These are phyloP conservation scores for Rhadinocentrus ornatus DNA, from an alignment of 2,797 vertebrate genomes.

Conservation along the genomic window DNA sequence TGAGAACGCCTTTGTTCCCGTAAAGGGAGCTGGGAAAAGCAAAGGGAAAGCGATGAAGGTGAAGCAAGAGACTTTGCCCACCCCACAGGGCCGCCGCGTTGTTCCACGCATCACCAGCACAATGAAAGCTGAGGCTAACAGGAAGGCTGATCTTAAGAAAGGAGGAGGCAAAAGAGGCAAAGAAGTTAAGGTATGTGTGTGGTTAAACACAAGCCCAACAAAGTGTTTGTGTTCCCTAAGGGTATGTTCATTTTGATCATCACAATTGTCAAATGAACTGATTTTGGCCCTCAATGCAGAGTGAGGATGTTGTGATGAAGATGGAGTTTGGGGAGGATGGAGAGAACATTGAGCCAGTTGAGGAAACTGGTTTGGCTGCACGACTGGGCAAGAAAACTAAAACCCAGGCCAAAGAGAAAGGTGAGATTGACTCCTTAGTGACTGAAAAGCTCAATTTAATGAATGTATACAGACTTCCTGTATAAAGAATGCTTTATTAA, in stretches of 20 bases:
- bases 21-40: conserved; percentile 80
- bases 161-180: conserved; percentile 77
- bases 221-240: background rate
- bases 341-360: conserved; percentile 56
- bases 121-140: conserved; percentile 93
- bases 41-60: conserved; percentile 84
- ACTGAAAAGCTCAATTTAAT: background rate
- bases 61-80: conserved; percentile 89
- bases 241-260: background rate
- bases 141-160: conserved; percentile 78
- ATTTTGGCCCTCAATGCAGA: conserved; percentile 62
- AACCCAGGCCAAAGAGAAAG: conserved; percentile 72
- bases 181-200: conserved; percentile 78
- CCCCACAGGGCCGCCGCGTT: conserved; percentile 89
- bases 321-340: conserved; percentile 85
- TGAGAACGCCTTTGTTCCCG: conserved; percentile 67
- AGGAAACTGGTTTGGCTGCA: conserved; percentile 67
- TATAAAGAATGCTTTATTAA: background rate
- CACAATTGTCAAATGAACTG: background rate
- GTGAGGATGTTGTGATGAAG: conserved; percentile 81
- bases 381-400: conserved; percentile 84
- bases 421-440: conserved; percentile 38
- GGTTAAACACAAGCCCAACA: background rate
- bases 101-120: conserved; percentile 89
- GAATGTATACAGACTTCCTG: background rate